Evolutionary conservation across 2,797 vertebrate species (phyloP).

Genomic region (Phalanger gymnotis): DNA sequence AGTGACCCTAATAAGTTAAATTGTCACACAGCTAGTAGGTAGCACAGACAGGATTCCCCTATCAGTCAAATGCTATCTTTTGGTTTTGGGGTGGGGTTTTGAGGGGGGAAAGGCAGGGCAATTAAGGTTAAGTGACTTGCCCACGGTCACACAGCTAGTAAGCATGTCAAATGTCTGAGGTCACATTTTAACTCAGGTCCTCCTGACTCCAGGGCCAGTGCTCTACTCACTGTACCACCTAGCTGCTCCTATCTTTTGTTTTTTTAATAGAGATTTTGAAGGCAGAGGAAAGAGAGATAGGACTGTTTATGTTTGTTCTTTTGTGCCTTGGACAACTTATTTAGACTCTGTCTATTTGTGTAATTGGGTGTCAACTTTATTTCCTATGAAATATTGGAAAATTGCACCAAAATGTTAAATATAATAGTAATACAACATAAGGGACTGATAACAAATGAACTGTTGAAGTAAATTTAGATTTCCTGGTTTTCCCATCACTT

Average conservation of each 20-base stretch:
- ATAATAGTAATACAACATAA: neutral
- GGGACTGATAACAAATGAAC: conserved; percentile 19
- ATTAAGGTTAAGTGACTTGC: too few relatives aligned
- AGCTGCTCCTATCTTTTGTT: too few relatives aligned
- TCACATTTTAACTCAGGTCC: too few relatives aligned
- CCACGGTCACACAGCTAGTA: too few relatives aligned
- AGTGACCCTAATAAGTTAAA: neutral
- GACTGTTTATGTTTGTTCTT: conserved; percentile 34
- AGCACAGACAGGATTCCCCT: neutral
- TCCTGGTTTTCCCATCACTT: conserved; percentile 16
- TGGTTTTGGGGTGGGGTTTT: too few relatives aligned
- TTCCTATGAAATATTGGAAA: conserved; percentile 38
- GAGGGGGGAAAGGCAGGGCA: too few relatives aligned
- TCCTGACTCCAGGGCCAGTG: too few relatives aligned
- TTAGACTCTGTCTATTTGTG: conserved; percentile 25
- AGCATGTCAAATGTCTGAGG: too few relatives aligned
- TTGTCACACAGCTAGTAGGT: neutral
- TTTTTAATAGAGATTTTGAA: neutral
- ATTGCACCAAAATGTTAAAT: neutral
- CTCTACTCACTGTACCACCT: too few relatives aligned
- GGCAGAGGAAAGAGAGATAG: conserved; percentile 10
- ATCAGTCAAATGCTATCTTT: neutral
- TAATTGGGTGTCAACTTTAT: neutral
- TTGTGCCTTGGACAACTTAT: conserved; percentile 11
- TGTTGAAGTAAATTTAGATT: conserved; percentile 43